Percentiles rank a stretch among this genome's conserved stretches.
Evolutionary conservation across 1,140 invertebrate species (phyloP).

Genomic region (Cepaea nemoralis): DNA sequence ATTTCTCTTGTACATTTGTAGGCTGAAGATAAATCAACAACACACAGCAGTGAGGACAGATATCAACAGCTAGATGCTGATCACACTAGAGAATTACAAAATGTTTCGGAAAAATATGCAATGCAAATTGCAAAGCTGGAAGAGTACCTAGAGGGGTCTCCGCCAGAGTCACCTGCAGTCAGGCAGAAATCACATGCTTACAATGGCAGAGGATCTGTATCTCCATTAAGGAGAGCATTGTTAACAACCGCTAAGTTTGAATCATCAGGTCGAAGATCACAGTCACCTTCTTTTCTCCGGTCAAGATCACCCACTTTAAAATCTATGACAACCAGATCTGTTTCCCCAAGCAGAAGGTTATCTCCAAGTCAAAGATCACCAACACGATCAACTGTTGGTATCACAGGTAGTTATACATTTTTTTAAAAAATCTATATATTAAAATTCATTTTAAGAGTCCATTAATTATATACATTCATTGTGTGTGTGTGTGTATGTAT

Average conservation of each 20-base stretch:
- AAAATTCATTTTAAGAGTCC: no score
- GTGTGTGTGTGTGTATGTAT: no score
- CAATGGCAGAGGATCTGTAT: not conserved
- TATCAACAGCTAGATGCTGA: not conserved
- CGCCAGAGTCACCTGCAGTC: conserved; percentile 61
- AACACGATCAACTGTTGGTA: conserved; percentile 32
- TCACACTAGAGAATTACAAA: not conserved
- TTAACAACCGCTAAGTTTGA: not conserved
- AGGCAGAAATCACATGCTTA: conserved; percentile 46
- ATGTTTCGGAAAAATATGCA: not conserved
- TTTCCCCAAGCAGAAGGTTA: not conserved
- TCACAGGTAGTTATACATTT: no score
- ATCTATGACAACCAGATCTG: conserved; percentile 14
- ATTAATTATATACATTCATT: no score
- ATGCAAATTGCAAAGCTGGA: conserved; percentile 55
- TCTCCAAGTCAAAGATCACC: not conserved
- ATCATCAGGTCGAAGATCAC: conserved; percentile 31
- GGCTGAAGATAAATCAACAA: not conserved
- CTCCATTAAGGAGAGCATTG: not conserved
- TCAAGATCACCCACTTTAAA: conserved; percentile 43
- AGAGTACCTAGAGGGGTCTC: conserved; percentile 58
- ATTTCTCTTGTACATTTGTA: not conserved
- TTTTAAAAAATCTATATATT: no score
- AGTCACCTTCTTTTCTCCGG: conserved; percentile 37
- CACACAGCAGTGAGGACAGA: not conserved